Conservation (phyloP, 2,113 vertebrate genomes). For the Ceyx margarethae region DNA sequence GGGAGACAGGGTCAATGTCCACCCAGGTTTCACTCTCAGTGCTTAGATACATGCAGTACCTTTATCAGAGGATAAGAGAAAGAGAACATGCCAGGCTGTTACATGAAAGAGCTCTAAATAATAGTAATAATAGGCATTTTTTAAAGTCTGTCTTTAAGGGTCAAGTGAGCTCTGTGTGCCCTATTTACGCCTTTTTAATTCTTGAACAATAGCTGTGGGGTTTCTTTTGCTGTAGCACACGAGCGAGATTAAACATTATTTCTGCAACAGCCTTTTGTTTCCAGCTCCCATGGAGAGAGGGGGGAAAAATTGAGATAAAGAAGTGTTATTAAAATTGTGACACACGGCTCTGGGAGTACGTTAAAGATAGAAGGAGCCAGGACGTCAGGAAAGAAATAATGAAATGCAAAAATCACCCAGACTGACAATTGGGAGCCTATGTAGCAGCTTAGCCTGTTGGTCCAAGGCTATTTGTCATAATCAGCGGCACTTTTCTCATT, state of each 20-base stretch:
- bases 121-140: conserved; percentile 18
- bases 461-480: conserved; percentile 93
- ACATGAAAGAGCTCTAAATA: conserved; percentile 5
- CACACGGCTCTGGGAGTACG: conserved; percentile 69
- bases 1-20: background rate
- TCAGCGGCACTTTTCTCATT: conserved; percentile 96
- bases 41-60: background rate
- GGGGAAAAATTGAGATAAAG: conserved; percentile 80
- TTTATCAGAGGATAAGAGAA: background rate
- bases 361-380: conserved; percentile 75
- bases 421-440: conserved; percentile 87
- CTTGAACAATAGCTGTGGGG: conserved; percentile 59
- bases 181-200: conserved; percentile 67
- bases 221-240: conserved; percentile 7
- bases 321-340: conserved; percentile 84
- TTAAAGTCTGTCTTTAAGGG: conserved; percentile 18
- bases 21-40: background rate
- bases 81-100: background rate
- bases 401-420: conserved; percentile 88
- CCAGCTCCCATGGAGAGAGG: conserved; percentile 69
- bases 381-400: conserved; percentile 86
- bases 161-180: conserved; percentile 1
- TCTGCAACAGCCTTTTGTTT: conserved; percentile 72
- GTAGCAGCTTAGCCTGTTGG: conserved; percentile 96
- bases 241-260: conserved; percentile 68